phyloP scores from a whole-genome alignment of 2,797 vertebrate species.

The Micropoecilia bifurca region DNA sequence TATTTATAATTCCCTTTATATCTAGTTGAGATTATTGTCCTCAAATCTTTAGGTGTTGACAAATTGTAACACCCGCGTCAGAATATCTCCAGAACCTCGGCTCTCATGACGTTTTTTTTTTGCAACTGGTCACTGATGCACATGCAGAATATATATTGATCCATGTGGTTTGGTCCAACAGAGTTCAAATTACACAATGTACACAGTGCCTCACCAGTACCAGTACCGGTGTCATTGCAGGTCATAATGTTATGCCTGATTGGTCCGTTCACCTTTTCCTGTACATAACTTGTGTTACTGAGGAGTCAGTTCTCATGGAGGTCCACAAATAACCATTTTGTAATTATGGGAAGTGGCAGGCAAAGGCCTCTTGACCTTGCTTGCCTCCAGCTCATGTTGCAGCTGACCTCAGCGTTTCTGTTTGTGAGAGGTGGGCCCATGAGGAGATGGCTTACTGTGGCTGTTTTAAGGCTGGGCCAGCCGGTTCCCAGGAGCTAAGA shows the following conservation, averaged over 20 bases:
- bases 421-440: background rate
- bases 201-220: background rate
- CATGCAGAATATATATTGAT: background rate
- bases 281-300: background rate
- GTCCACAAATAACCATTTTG: background rate
- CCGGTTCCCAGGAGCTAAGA: background rate
- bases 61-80: background rate
- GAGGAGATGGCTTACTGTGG: background rate
- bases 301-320: background rate
- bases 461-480: background rate
- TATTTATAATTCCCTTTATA: too few relatives aligned
- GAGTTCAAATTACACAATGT: background rate
- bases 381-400: background rate
- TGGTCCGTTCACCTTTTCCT: background rate
- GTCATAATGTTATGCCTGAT: background rate
- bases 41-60: too few relatives aligned
- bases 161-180: background rate
- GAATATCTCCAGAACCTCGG: background rate
- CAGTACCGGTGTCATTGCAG: background rate
- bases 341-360: background rate
- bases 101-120: background rate
- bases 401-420: background rate
- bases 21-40: too few relatives aligned
- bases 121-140: background rate
- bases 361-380: background rate